Evolutionary conservation across 2,113 vertebrate genomes (phyloP).

Genomic region (Oreotrochilus melanogaster): DNA sequence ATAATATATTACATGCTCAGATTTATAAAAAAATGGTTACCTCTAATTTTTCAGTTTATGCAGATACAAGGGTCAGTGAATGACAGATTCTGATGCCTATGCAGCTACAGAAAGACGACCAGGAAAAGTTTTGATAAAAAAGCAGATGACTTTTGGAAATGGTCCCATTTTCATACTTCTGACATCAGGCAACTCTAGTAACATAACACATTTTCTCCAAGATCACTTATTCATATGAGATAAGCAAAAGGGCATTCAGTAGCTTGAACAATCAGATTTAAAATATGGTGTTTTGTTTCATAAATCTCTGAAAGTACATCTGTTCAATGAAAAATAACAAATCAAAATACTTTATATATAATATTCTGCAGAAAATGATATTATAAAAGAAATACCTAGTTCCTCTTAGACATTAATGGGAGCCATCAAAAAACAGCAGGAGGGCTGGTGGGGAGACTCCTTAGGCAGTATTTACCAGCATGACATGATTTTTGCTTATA

Average conservation of each 20-base stretch:
- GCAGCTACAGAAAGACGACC: neutral
- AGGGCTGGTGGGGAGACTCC: fast-evolving
- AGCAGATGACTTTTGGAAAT: neutral
- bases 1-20: too few relatives aligned
- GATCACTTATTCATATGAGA: neutral
- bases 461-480: neutral
- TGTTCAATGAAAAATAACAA: neutral
- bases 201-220: neutral
- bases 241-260: neutral
- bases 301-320: neutral
- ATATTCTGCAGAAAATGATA: neutral
- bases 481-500: neutral
- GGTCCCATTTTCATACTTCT: neutral
- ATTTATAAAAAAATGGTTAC: neutral
- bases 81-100: neutral
- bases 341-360: neutral
- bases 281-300: fast-evolving
- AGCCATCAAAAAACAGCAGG: neutral
- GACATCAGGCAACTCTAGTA: neutral
- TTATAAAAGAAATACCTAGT: neutral
- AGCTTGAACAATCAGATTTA: neutral
- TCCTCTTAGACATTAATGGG: neutral
- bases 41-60: neutral
- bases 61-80: neutral
- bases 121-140: neutral